phyloP scores from a whole-genome alignment of 1,140 invertebrate species.

The Tribolium castaneum region DNA sequence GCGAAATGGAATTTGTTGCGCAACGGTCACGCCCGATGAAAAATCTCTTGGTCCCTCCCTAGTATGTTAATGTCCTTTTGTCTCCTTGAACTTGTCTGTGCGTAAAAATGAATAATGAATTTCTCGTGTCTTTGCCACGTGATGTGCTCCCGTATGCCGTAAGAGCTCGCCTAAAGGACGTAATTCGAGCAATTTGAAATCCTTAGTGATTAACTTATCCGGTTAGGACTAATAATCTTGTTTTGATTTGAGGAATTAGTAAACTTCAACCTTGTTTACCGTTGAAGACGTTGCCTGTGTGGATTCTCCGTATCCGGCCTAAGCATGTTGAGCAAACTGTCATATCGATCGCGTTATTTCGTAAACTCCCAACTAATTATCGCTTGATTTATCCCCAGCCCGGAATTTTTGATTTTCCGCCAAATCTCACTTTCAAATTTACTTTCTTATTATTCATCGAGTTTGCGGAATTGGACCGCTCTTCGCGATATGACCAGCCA shows the following conservation, averaged over 20 bases:
- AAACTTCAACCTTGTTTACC: constrained; percentile 46
- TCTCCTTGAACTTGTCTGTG: constrained; percentile 40
- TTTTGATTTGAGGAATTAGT: constrained; percentile 49
- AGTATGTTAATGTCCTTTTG: constrained; percentile 15
- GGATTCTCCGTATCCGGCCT: constrained; percentile 11
- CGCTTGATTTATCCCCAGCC: background rate
- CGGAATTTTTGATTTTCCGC: constrained; percentile 25
- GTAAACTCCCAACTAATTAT: background rate
- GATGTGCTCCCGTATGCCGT: constrained; percentile 17
- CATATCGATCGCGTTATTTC: constrained; percentile 32
- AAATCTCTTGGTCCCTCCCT: background rate
- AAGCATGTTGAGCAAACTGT: constrained; percentile 44
- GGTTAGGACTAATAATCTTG: constrained; percentile 48
- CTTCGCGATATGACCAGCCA: background rate
- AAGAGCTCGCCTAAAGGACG: constrained; percentile 14
- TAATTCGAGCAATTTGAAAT: constrained; percentile 38
- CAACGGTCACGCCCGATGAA: background rate
- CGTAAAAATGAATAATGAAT: constrained; percentile 33
- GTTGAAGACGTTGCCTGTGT: constrained; percentile 25
- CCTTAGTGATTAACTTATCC: constrained; percentile 46
- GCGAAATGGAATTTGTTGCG: background rate
- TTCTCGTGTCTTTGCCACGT: constrained; percentile 22
- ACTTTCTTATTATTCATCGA: constrained; percentile 56
- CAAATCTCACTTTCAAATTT: constrained; percentile 52
- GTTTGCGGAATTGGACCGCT: background rate